Base-by-base conservation (phyloP, 2,797 vertebrate genomes). In the Sebastes kiyomatsui region DNA sequence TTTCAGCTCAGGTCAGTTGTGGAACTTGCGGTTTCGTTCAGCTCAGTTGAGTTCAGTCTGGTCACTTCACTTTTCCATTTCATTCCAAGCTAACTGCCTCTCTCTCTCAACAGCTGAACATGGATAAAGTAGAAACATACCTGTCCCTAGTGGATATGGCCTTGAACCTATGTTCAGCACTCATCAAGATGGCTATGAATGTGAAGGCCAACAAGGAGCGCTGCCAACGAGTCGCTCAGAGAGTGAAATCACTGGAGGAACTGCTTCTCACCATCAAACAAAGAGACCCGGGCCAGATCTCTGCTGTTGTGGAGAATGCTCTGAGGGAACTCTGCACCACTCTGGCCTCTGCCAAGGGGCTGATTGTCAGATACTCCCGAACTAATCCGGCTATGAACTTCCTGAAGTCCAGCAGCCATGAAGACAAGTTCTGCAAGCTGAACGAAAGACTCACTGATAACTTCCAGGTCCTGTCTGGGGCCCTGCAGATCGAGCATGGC, bases 121-220 rank as follows among this genome's bases (percentile, higher is more conserved):
- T 64, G 61, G 61, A 22, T n/a, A 1, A 1, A 7, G 4, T 35
- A 7, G 32, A 35, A 32, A 20, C 18, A 10, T 11, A 9, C 9
- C 2, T 32, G 9, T 14, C 16, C 18, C 27, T 61, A 1, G 59
- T 62, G 60, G 60, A 62, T 62, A 12, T 62, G 10, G 18, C 30
- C 11, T 62, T 62, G 60, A 12, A 5, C 9, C 20, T 62, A 2
- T 62, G 30, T 33, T 4, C 8, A 12, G n/a, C 10, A n/a, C 11
- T 97, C 67, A 86, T 94, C 0, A 0, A 16, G 1, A 92, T 87
- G 3, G 94, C 87, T 0, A 81, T 87, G 1, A 86, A 93, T 5
- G 93, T 87, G 33, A 95, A 96, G 58, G 87, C 92, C 90, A 97
- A 97, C 78, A 93, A 92, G 75, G 86, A 93, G 25, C 95, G 94